phyloP scores from a whole-genome alignment of 64 coral and sea anemone species.

The Montipora foliosa region DNA sequence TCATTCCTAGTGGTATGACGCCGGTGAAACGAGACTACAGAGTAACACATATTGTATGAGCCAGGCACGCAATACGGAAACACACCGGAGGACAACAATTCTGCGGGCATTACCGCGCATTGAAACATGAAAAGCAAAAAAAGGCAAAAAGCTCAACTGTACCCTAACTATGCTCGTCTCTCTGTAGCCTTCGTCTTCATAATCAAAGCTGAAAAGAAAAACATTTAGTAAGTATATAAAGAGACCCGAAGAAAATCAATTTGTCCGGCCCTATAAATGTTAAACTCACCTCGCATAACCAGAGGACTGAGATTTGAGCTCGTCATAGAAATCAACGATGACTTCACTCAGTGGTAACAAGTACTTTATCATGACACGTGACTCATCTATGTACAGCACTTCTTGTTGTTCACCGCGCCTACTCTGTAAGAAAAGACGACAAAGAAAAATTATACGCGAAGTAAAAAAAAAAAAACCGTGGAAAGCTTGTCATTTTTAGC shows the following conservation, averaged over 20 bases:
- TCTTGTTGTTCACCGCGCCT: constrained; percentile 89
- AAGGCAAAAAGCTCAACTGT: not conserved
- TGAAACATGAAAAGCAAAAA: not conserved
- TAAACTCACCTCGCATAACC: constrained; percentile 92
- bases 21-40: no score
- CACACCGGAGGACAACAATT: no score
- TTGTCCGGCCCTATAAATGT: not conserved
- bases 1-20: no score
- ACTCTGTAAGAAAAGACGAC: constrained; percentile 43
- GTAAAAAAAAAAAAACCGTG: no score
- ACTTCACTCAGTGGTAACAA: constrained; percentile 88
- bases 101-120: no score
- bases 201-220: constrained; percentile 84
- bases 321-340: constrained; percentile 96
- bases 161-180: constrained; percentile 87
- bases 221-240: not conserved
- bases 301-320: constrained; percentile 88
- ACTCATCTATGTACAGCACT: constrained; percentile 93
- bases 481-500: no score
- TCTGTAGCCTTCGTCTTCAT: constrained; percentile 92
- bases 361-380: constrained; percentile 96
- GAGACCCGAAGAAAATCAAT: not conserved
- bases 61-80: no score
- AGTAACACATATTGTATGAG: no score
- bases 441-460: not conserved